Percentiles rank a stretch among this genome's conserved stretches.
Conservation (phyloP, 2,888 invertebrate genomes). For the Philhelius pedissequus region DNA sequence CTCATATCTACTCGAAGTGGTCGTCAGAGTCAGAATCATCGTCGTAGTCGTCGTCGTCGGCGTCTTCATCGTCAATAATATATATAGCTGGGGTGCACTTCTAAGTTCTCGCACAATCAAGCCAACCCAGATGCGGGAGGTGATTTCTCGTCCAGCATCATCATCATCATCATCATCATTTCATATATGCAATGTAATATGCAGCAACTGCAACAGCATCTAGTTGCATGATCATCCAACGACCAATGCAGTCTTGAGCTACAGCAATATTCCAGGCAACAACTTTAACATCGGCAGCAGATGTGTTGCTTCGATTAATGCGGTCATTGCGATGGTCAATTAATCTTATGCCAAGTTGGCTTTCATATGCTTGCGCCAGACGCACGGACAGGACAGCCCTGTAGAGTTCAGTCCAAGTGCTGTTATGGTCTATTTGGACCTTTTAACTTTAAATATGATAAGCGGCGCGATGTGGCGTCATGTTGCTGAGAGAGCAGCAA, state of each 20-base stretch:
- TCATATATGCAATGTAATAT: not conserved
- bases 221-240: conserved; percentile 36
- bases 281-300: conserved; percentile 44
- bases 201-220: conserved; percentile 19
- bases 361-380: conserved; percentile 38
- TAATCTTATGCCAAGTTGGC: conserved; percentile 62
- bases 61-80: conserved; percentile 4
- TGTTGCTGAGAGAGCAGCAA: conserved; percentile 53
- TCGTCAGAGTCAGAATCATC: conserved; percentile 4
- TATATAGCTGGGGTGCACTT: not conserved
- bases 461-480: conserved; percentile 63
- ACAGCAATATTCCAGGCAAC: not conserved
- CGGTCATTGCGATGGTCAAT: conserved; percentile 63
- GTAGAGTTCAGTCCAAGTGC: not conserved
- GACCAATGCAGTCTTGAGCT: not conserved
- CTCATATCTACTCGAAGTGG: conserved; percentile 34
- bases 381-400: not conserved
- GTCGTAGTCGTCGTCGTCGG: not conserved
- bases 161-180: conserved; percentile 34
- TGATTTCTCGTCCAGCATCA: conserved; percentile 53
- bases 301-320: conserved; percentile 67
- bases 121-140: conserved; percentile 61
- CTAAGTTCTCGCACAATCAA: conserved; percentile 38
- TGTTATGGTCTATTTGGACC: conserved; percentile 61
- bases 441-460: conserved; percentile 65